A percentile compares a stretch with the other conserved stretches of the same genome.
Conservation (phyloP, 2,888 invertebrate species). For the Orchesellides sinensis region DNA sequence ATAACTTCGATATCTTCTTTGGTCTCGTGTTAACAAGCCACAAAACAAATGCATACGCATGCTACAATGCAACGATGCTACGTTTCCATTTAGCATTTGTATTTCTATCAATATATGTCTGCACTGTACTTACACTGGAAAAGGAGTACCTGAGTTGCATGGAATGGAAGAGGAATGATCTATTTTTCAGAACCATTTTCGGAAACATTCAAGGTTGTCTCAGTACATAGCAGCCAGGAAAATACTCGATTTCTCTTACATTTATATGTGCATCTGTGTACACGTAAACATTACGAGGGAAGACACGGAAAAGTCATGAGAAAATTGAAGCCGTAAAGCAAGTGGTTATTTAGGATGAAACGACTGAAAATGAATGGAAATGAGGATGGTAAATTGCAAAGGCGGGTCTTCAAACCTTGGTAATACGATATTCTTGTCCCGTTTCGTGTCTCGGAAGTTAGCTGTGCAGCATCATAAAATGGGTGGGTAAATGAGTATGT, state of each 20-base stretch:
- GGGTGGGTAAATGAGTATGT: not conserved
- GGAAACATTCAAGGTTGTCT: too few relatives aligned
- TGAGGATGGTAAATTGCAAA: constrained; percentile 30
- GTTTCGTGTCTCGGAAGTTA: constrained; percentile 10
- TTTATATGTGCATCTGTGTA: not conserved
- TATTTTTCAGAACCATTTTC: too few relatives aligned
- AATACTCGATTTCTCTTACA: not conserved
- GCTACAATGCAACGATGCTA: not conserved
- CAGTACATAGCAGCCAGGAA: too few relatives aligned
- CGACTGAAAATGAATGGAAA: constrained; percentile 32
- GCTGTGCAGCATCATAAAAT: not conserved
- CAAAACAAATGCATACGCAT: not conserved
- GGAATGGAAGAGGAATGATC: not conserved
- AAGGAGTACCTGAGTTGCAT: not conserved
- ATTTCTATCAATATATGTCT: too few relatives aligned
- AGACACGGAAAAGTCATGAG: too few relatives aligned
- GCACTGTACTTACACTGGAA: too few relatives aligned
- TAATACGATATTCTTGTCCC: constrained; percentile 20
- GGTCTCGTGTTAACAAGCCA: not conserved
- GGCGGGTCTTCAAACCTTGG: constrained; percentile 2
- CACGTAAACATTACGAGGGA: too few relatives aligned
- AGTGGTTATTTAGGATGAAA: constrained; percentile 12
- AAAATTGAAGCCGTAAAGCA: not conserved
- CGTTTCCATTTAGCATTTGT: not conserved
- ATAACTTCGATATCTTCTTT: too few relatives aligned